These are phyloP conservation scores for Caenorhabditis inopinata DNA, from an alignment of 1,140 invertebrate species.

Conservation along the genomic window DNA sequence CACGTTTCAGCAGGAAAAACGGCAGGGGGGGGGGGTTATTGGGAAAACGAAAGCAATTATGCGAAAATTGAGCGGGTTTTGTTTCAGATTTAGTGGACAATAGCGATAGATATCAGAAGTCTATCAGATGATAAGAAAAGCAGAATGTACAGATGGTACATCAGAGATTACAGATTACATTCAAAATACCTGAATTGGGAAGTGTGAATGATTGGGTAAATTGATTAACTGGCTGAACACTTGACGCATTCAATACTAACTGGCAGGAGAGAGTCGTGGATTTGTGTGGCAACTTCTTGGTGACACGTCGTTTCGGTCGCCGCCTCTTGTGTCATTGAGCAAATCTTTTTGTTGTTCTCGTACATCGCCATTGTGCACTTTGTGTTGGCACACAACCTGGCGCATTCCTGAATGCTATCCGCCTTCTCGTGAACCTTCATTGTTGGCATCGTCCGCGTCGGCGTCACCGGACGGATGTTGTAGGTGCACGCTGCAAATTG, in stretches of 20 bases:
- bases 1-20: constrained; percentile 24
- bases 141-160: no score
- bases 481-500: constrained; percentile 62
- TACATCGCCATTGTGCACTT: constrained; percentile 61
- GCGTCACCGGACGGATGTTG: constrained; percentile 50
- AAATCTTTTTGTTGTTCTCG: constrained; percentile 52
- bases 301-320: neutral
- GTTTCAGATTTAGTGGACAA: no score
- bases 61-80: neutral
- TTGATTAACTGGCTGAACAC: neutral
- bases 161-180: constrained; percentile 29
- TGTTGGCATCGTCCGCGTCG: constrained; percentile 42
- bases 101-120: neutral
- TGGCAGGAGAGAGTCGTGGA: constrained; percentile 19
- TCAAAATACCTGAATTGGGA: constrained; percentile 21
- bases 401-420: constrained; percentile 59
- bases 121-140: no score
- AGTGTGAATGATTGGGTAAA: neutral
- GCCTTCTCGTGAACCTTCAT: constrained; percentile 52
- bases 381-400: constrained; percentile 53
- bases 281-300: constrained; percentile 29
- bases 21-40: neutral
- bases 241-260: constrained; percentile 9
- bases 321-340: constrained; percentile 11
- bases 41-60: neutral